These are phyloP conservation scores for Mus pahari DNA, from an alignment of 2,113 vertebrate genomes.

Conservation along the genomic window DNA sequence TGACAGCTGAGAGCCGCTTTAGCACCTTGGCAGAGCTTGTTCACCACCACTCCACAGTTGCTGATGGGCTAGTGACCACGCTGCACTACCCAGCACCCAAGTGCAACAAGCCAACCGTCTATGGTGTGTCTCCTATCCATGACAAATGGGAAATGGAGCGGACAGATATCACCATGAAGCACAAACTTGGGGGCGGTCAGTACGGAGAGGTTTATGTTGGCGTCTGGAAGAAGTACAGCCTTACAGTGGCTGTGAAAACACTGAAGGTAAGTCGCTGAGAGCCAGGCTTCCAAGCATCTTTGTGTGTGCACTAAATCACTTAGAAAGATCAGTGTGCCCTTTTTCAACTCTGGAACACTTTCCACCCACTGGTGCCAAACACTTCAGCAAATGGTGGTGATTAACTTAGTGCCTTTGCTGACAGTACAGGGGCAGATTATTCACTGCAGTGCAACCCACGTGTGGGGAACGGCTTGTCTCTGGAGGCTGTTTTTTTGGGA, in stretches of 20 bases:
- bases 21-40: slow-evolving; percentile 97
- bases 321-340: neutral
- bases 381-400: slow-evolving; percentile 31
- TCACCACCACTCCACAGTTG: slow-evolving; percentile 98
- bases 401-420: slow-evolving; percentile 47
- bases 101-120: slow-evolving; percentile 99
- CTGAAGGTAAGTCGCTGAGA: slow-evolving; percentile 90
- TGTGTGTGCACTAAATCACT: slow-evolving; percentile 14
- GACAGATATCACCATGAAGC: slow-evolving; percentile 99
- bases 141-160: slow-evolving; percentile 99
- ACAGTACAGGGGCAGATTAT: neutral
- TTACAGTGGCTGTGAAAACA: slow-evolving; percentile 98
- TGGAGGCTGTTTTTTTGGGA: neutral
- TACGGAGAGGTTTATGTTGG: slow-evolving; percentile 99
- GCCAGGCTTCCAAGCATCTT: neutral
- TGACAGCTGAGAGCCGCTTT: slow-evolving; percentile 98
- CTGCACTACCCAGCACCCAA: slow-evolving; percentile 99
- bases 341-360: slow-evolving; percentile 50
- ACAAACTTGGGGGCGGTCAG: slow-evolving; percentile 98
- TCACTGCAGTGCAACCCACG: neutral
- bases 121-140: slow-evolving; percentile 99
- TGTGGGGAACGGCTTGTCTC: slow-evolving; percentile 17
- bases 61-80: slow-evolving; percentile 98
- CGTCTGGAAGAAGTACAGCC: slow-evolving; percentile 98
- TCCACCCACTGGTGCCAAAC: neutral